A percentile compares a stretch with the other conserved stretches of the same genome.
Evolutionary conservation across 2,888 invertebrate genomes (phyloP).

Genomic region (Tridacna crocea): DNA sequence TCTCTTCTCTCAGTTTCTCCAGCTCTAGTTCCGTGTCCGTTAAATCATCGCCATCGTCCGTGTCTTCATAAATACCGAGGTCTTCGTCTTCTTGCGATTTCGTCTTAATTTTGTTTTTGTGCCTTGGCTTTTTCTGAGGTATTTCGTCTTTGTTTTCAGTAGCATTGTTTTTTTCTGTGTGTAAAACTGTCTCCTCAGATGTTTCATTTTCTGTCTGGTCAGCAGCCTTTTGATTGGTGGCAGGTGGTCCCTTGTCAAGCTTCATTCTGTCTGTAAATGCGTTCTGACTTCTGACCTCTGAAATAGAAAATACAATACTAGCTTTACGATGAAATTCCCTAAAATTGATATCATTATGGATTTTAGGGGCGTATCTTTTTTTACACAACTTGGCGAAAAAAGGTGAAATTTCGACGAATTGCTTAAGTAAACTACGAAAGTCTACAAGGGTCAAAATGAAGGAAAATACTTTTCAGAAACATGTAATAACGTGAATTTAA

Average conservation of each 20-base stretch:
- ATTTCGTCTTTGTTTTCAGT: not conserved
- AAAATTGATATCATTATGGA: no score
- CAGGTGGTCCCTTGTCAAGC: slow-evolving; percentile 1
- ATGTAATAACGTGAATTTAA: no score
- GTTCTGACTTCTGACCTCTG: not conserved
- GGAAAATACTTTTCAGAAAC: no score
- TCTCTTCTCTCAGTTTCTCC: slow-evolving; percentile 46
- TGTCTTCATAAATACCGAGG: slow-evolving; percentile 61
- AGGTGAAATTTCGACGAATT: no score
- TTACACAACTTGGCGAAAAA: no score
- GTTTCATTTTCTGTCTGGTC: not conserved
- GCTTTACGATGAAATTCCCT: no score
- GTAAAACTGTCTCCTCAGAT: not conserved
- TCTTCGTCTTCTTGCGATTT: slow-evolving; percentile 50
- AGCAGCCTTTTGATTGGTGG: not conserved
- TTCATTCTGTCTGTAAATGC: slow-evolving; percentile 4
- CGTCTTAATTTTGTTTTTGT: not conserved
- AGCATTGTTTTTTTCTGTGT: not conserved
- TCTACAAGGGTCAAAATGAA: no score
- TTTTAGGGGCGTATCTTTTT: no score
- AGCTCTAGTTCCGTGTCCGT: slow-evolving; percentile 56
- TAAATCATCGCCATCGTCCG: slow-evolving; percentile 57
- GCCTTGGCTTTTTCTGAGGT: not conserved
- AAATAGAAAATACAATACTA: no score
- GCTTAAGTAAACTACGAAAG: no score